Percentiles rank a stretch among this genome's conserved stretches.
Evolutionary conservation across 2,888 invertebrate genomes (phyloP).

Genomic region (Caradrina clavipalpis): DNA sequence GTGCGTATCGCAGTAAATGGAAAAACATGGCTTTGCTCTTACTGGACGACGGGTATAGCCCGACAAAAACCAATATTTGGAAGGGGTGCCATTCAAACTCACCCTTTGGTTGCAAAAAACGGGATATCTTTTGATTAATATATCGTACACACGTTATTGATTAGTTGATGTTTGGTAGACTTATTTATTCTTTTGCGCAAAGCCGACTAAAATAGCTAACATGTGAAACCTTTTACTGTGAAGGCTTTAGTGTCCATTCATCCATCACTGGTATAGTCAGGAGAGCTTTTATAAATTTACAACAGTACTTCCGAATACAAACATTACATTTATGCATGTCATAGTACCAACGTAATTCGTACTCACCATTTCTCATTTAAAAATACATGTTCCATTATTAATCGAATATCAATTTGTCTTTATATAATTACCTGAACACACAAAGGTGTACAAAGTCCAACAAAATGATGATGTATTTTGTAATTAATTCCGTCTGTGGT

Average conservation of each 20-base stretch:
- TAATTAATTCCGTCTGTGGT: slow-evolving; percentile 73
- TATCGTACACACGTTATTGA: slow-evolving; percentile 69
- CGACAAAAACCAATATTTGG: slow-evolving; percentile 90
- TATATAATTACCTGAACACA: slow-evolving; percentile 48
- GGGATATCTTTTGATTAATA: slow-evolving; percentile 89
- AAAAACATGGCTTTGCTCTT: slow-evolving; percentile 90
- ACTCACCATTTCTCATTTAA: slow-evolving; percentile 1
- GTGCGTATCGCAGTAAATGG: slow-evolving; percentile 84
- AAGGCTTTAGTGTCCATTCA: slow-evolving; percentile 35
- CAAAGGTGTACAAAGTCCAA: slow-evolving; percentile 46
- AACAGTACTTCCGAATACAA: slow-evolving; percentile 12
- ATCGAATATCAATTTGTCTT: slow-evolving; percentile 49
- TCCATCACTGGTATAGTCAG: slow-evolving; percentile 16
- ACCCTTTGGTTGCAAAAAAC: slow-evolving; percentile 87
- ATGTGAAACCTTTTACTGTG: slow-evolving; percentile 59
- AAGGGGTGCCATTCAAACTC: slow-evolving; percentile 87
- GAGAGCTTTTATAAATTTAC: slow-evolving; percentile 3
- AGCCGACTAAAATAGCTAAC: slow-evolving; percentile 50
- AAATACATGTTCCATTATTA: slow-evolving; percentile 31
- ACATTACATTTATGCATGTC: slow-evolving; percentile 21
- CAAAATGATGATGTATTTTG: slow-evolving; percentile 59
- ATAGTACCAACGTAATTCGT: slow-evolving; percentile 3
- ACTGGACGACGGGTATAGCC: slow-evolving; percentile 81
- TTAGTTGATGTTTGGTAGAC: slow-evolving; percentile 63
- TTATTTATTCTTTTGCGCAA: slow-evolving; percentile 51